Conservation (phyloP, 2,797 vertebrate genomes). For the Spea hammondii region DNA sequence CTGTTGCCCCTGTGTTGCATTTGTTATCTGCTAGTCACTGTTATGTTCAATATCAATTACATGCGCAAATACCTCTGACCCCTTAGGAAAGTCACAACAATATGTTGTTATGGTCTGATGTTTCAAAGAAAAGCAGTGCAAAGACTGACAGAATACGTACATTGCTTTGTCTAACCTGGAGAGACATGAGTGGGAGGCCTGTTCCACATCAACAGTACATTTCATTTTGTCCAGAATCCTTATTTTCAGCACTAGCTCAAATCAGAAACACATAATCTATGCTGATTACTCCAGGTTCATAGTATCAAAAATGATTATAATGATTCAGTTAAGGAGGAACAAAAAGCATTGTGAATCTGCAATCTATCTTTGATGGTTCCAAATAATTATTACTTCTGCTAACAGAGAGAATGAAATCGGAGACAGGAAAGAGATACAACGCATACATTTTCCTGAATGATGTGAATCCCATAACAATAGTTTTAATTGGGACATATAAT, state of each 20-base stretch:
- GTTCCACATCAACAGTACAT: constrained; percentile 9
- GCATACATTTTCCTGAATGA: too few relatives aligned
- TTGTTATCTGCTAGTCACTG: constrained; percentile 4
- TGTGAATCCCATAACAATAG: too few relatives aligned
- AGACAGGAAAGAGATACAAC: too few relatives aligned
- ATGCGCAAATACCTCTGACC: not conserved
- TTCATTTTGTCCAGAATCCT: constrained; percentile 9
- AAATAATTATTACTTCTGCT: not conserved
- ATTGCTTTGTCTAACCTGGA: not conserved
- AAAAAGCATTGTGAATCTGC: not conserved
- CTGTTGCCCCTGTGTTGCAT: not conserved
- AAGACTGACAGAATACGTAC: not conserved
- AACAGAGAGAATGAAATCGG: too few relatives aligned
- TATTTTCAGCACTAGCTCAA: not conserved
- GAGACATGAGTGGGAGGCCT: not conserved
- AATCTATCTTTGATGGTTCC: not conserved
- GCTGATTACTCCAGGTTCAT: not conserved
- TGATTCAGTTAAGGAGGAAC: not conserved
- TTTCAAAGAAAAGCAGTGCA: not conserved
- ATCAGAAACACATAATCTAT: not conserved
- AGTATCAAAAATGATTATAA: not conserved
- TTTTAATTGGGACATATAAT: too few relatives aligned
- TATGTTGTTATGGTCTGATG: not conserved
- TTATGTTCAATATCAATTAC: not conserved
- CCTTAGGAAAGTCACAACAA: constrained; percentile 6